Percentiles rank a stretch among this genome's conserved stretches.
phyloP scores from a whole-genome alignment of 1,140 invertebrate genomes.

The Andrena cerasifolii region DNA sequence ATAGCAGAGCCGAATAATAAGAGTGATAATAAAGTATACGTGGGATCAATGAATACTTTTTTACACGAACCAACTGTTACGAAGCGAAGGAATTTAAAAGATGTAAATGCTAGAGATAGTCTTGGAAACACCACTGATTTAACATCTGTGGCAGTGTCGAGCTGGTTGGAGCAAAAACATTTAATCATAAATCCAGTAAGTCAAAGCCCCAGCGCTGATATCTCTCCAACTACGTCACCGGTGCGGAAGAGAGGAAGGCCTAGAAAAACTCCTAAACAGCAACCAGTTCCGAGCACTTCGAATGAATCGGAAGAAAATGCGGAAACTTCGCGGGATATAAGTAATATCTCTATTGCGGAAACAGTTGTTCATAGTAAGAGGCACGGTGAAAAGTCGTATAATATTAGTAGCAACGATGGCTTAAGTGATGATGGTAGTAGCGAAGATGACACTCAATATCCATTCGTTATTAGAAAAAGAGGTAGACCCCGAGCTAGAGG shows the following conservation, averaged over 20 bases:
- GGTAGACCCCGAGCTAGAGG: slow-evolving; percentile 11
- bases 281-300: neutral
- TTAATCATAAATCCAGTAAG: neutral
- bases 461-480: slow-evolving; percentile 1
- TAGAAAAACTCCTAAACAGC: slow-evolving; percentile 18
- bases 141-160: no score
- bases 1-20: neutral
- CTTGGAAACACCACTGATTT: neutral
- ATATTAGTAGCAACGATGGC: slow-evolving; percentile 30
- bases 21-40: neutral
- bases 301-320: neutral
- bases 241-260: slow-evolving; percentile 62
- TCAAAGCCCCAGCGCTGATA: slow-evolving; percentile 18
- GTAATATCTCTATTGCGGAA: slow-evolving; percentile 8
- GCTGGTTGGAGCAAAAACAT: neutral
- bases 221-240: neutral
- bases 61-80: neutral
- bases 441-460: slow-evolving; percentile 22
- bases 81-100: neutral
- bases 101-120: neutral
- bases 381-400: slow-evolving; percentile 11
- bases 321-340: neutral
- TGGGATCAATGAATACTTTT: neutral
- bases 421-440: slow-evolving; percentile 38
- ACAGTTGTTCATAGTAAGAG: slow-evolving; percentile 13